Evolutionary conservation across 53 echinoderm and acorn worm species (phyloP).

Genomic region (Luidia sarsii): DNA sequence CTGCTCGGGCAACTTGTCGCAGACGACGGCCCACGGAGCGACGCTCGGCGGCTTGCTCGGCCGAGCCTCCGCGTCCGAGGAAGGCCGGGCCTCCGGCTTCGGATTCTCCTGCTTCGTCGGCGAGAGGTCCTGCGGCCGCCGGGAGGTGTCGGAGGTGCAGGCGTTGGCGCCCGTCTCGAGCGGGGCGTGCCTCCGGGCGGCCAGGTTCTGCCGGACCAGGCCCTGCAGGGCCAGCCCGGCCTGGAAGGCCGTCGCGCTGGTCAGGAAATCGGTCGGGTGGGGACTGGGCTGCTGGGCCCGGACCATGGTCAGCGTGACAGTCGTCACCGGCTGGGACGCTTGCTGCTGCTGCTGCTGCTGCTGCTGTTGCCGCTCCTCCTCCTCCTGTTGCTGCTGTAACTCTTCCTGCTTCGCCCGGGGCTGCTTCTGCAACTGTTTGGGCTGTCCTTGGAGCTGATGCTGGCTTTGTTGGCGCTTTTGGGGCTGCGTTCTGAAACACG

Average conservation of each 20-base stretch:
- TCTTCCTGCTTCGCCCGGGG: no score
- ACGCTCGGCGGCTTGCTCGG: background rate
- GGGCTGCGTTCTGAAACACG: no score
- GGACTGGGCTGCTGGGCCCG: background rate
- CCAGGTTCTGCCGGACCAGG: background rate
- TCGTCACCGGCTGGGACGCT: no score
- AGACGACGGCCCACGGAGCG: conserved; percentile 45
- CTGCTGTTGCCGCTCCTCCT: background rate
- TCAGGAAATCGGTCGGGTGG: background rate
- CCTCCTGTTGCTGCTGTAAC: background rate
- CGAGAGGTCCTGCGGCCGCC: background rate
- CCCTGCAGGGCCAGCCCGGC: conserved; percentile 5
- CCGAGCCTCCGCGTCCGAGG: background rate
- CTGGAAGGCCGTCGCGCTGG: conserved; percentile 23
- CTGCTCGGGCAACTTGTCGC: conserved; percentile 30
- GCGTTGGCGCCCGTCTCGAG: conserved; percentile 9
- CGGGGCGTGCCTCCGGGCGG: conserved; percentile 20
- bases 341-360: background rate
- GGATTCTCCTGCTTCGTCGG: background rate
- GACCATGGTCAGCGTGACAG: no score
- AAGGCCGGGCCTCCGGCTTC: background rate
- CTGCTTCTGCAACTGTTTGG: no score
- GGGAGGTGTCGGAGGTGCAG: conserved; percentile 2
- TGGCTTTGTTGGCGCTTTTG: background rate
- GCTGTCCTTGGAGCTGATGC: background rate